Evolutionary conservation across 2,113 vertebrate species (phyloP).

Genomic region (Perccottus glenii): DNA sequence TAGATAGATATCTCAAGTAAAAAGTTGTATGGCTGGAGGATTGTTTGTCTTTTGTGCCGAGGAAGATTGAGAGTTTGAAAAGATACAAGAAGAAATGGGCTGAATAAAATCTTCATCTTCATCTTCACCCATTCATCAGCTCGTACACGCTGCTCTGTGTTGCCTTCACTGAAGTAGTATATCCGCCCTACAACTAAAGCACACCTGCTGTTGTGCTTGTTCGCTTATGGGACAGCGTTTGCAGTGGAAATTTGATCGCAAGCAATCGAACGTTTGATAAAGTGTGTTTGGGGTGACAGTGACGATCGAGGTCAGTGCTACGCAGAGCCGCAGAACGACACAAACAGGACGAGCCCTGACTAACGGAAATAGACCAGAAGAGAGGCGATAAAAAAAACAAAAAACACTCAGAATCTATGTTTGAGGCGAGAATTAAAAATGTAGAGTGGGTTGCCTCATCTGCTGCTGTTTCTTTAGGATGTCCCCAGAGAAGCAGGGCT

Average conservation of each 20-base stretch:
- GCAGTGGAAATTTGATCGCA: conserved; percentile 61
- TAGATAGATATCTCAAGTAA: too few relatives aligned
- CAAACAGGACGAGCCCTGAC: conserved; percentile 31
- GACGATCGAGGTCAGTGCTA: conserved; percentile 67
- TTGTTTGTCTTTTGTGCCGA: too few relatives aligned
- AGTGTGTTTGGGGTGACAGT: conserved; percentile 52
- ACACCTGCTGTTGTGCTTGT: conserved; percentile 49
- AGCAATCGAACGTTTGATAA: conserved; percentile 61
- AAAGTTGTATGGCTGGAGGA: too few relatives aligned
- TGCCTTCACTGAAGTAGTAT: conserved; percentile 29
- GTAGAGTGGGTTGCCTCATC: too few relatives aligned
- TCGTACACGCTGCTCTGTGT: too few relatives aligned
- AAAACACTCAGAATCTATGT: too few relatives aligned
- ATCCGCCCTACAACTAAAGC: conserved; percentile 14
- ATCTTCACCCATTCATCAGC: too few relatives aligned
- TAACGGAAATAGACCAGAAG: conserved; percentile 63
- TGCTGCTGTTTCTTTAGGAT: too few relatives aligned
- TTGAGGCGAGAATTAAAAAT: background rate
- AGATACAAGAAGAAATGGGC: too few relatives aligned
- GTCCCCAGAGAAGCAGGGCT: too few relatives aligned
- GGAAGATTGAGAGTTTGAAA: too few relatives aligned
- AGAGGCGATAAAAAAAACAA: conserved; percentile 25
- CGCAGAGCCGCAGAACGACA: conserved; percentile 43
- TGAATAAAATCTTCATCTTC: too few relatives aligned
- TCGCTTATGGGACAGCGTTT: conserved; percentile 47